Conservation (phyloP, 1,140 invertebrate species). For the Acromyrmex heyeri region DNA sequence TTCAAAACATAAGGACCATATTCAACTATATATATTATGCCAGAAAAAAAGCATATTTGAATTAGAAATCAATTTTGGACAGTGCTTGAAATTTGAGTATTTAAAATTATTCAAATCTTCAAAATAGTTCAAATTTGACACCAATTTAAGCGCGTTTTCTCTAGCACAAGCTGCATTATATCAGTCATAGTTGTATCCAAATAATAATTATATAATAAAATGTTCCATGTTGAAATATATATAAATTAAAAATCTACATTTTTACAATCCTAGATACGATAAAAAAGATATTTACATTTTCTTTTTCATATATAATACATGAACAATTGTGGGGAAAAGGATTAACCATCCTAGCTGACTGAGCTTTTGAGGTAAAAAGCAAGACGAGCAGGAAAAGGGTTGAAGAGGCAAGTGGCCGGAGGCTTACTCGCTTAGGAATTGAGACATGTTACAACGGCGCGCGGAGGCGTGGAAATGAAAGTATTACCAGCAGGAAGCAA, state of each 20-base stretch:
- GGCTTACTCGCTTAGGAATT: conserved; percentile 45
- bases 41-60: background rate
- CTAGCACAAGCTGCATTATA: background rate
- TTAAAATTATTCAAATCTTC: background rate
- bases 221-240: background rate
- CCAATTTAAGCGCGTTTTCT: background rate
- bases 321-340: background rate
- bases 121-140: background rate
- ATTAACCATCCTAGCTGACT: background rate
- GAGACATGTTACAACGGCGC: conserved; percentile 65
- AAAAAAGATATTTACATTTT: background rate
- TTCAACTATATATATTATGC: background rate
- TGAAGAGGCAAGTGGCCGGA: conserved; percentile 28
- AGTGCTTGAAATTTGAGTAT: background rate
- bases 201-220: background rate
- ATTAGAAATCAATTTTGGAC: background rate
- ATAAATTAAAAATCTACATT: conserved; percentile 8
- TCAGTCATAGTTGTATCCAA: background rate
- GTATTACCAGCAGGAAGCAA: conserved; percentile 76
- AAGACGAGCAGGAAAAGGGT: conserved; percentile 23
- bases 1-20: background rate
- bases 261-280: background rate
- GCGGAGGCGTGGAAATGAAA: conserved; percentile 72
- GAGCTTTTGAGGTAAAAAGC: conserved; percentile 34
- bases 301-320: conserved; percentile 7